These are phyloP conservation scores for Napeogenes inachia DNA, from an alignment of 2,888 invertebrate species.

Conservation along the genomic window DNA sequence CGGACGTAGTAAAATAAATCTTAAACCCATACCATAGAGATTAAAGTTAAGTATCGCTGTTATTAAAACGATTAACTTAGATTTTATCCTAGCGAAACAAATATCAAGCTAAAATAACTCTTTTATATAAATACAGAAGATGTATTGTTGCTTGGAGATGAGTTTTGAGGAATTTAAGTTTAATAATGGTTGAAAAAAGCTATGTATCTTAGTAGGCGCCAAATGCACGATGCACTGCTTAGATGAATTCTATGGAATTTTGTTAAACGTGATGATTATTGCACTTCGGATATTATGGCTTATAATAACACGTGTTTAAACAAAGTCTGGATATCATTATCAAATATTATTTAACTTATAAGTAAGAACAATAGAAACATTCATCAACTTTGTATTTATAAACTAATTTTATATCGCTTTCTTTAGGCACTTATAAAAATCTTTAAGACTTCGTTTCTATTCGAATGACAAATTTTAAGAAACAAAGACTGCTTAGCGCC, in stretches of 20 bases:
- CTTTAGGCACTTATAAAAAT: slow-evolving; percentile 47
- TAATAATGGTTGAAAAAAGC: slow-evolving; percentile 65
- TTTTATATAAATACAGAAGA: slow-evolving; percentile 34
- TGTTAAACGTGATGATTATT: slow-evolving; percentile 41
- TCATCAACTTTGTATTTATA: neutral
- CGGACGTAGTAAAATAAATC: slow-evolving; percentile 38
- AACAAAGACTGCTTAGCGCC: slow-evolving; percentile 29
- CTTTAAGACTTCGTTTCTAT: slow-evolving; percentile 44
- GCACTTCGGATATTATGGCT: slow-evolving; percentile 25
- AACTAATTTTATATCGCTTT: slow-evolving; percentile 37
- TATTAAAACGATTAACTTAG: slow-evolving; percentile 63
- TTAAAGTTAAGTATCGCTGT: slow-evolving; percentile 22
- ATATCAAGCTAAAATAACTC: slow-evolving; percentile 35
- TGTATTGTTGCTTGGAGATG: slow-evolving; percentile 34
- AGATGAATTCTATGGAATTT: slow-evolving; percentile 54
- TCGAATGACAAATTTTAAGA: slow-evolving; percentile 43
- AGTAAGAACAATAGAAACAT: too few species aligned
- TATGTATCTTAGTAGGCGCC: slow-evolving; percentile 69
- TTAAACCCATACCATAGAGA: slow-evolving; percentile 30
- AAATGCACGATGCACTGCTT: slow-evolving; percentile 66
- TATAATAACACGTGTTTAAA: slow-evolving; percentile 17
- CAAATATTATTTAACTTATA: neutral
- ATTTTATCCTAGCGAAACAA: slow-evolving; percentile 52
- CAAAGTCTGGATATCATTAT: neutral
- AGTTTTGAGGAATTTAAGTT: slow-evolving; percentile 58